These are phyloP conservation scores for Anoura caudifer DNA, from an alignment of 2,113 vertebrate species.

Conservation along the genomic window DNA sequence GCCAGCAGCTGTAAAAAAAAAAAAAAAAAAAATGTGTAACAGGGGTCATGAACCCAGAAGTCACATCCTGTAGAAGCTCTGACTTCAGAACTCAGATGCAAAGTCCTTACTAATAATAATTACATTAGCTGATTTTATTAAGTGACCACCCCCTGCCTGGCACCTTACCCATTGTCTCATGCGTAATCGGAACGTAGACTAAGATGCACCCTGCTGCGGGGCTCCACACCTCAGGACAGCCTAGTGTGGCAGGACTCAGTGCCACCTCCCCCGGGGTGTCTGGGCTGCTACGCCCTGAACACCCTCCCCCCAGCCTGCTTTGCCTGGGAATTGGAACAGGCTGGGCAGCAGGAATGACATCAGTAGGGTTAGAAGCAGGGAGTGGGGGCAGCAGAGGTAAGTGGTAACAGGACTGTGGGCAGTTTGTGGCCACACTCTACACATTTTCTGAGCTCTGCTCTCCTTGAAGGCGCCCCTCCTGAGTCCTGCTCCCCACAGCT, in stretches of 20 bases:
- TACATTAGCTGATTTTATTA: neutral
- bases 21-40: neutral
- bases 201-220: rapidly evolving
- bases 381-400: neutral
- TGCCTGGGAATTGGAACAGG: neutral
- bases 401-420: rapidly evolving
- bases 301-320: neutral
- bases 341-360: neutral
- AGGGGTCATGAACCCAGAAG: neutral
- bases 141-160: neutral
- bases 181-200: neutral
- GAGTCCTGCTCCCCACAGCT: neutral
- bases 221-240: neutral
- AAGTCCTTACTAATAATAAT: neutral
- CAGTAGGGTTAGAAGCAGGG: too few relatives aligned
- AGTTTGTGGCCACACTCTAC: neutral
- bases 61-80: neutral
- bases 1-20: neutral
- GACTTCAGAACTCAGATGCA: neutral
- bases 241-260: neutral
- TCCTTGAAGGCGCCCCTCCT: neutral
- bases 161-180: neutral
- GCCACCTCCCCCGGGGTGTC: neutral
- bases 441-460: neutral
- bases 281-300: neutral